Conservation (phyloP, 2,797 vertebrate species). For the Sebastes iracundus region DNA sequence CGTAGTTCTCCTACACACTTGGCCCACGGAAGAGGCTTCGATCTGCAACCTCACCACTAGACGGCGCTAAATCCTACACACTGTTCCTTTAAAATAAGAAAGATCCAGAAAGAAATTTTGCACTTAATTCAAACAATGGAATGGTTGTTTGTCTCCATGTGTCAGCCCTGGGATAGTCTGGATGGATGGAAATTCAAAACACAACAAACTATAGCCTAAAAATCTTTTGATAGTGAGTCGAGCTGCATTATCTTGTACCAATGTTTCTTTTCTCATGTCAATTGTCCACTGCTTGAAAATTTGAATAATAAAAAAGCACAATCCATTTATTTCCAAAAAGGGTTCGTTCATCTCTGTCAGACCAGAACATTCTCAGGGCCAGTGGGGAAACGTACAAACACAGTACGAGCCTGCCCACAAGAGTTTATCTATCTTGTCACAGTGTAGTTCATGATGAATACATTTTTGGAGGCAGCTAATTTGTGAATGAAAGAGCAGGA, state of each 20-base stretch:
- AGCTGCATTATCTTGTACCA: not conserved
- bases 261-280: not conserved
- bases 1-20: too few relatives aligned
- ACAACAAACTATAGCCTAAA: not conserved
- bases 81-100: not conserved
- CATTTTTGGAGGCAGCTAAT: constrained; percentile 44
- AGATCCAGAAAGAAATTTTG: not conserved
- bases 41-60: too few relatives aligned
- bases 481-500: constrained; percentile 61
- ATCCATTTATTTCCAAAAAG: not conserved
- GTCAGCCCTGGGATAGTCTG: too few relatives aligned
- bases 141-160: too few relatives aligned
- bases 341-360: not conserved
- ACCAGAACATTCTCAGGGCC: not conserved
- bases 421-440: constrained; percentile 14
- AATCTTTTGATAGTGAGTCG: not conserved
- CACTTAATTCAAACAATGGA: not conserved
- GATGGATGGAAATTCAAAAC: not conserved
- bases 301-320: not conserved
- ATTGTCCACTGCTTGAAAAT: not conserved
- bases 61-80: too few relatives aligned
- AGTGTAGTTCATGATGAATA: constrained; percentile 26
- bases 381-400: not conserved
- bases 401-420: not conserved
- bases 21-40: too few relatives aligned